Base-by-base conservation (phyloP, 2,797 vertebrate species). In the Cuniculus paca region DNA sequence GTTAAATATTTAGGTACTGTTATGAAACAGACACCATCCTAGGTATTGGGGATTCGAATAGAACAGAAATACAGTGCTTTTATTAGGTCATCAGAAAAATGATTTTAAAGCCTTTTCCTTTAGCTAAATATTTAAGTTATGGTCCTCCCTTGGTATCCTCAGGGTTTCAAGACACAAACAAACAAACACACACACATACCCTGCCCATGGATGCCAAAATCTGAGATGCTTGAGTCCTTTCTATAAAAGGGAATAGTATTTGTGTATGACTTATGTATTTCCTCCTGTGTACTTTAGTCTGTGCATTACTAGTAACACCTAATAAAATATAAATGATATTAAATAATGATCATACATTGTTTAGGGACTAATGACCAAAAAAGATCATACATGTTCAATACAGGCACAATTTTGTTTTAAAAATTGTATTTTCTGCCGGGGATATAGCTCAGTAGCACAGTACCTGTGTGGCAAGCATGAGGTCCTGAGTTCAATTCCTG, bases 81-180 rank as follows among this genome's bases (percentile, higher is more conserved):
- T 89, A 58, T 63, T 88, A 75, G 39, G 17, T 65, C 70, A 84
- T 72, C 56, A 92, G 79, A 79, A 94, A 84, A 81, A 63, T 14
- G 65, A 63, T 65, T 75, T 22, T 61, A 82, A 88, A 92, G 31
- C 6, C 36, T 63, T 88, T 83, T 78, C 70, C 42, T 45, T 78
- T 70, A 72, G 48, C 52, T 42, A 79, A 45, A 14, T 93, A 61
- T 63, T 42, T 19, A 83, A 90, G 56, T 89, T 65, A 45, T 34
- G 12, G 12, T n/a, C 79, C 39, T 34, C 39, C 14, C 19, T 20
- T 58, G 48, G 36, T 58, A 58, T 74, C 28, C 14, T 60, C 28
- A 75, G 20, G 70, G 39, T 75, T 75, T 75, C 68, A 87, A 36
- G 36, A 58, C 5, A 70, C 36, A 42, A 70, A 42, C 61, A 65